Evolutionary conservation across 2,113 vertebrate species (phyloP).

Genomic region (Leucoraja erinaceus): DNA sequence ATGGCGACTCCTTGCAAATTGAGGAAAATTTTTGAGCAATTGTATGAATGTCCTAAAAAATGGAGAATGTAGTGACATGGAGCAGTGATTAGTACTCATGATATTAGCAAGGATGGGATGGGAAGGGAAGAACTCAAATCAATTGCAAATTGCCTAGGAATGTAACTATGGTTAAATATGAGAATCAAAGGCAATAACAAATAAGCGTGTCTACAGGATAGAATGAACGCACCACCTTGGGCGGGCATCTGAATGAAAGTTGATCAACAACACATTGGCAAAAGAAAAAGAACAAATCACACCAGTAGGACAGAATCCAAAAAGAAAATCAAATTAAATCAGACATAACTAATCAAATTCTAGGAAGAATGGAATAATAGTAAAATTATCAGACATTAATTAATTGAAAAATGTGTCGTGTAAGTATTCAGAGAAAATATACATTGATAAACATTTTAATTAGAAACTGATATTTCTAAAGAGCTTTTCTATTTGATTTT

Average conservation of each 20-base stretch:
- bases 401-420: not conserved
- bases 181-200: not conserved
- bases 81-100: not conserved
- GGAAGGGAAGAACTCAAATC: not conserved
- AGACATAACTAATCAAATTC: not conserved
- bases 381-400: not conserved
- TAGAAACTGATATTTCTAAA: not conserved
- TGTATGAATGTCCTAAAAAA: too few relatives aligned
- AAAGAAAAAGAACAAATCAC: not conserved
- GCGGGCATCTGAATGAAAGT: not conserved
- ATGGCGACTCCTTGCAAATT: not conserved
- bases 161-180: not conserved
- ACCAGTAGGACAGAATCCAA: not conserved
- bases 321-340: not conserved
- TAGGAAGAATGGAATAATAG: not conserved
- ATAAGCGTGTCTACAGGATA: not conserved
- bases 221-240: not conserved
- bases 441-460: not conserved
- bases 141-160: not conserved
- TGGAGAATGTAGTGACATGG: not conserved
- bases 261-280: not conserved
- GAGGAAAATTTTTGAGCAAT: not conserved
- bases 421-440: not conserved
- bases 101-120: not conserved
- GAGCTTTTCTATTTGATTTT: not conserved